Conservation (phyloP, 2,113 vertebrate genomes). For the Thalassarche chlororhynchos region DNA sequence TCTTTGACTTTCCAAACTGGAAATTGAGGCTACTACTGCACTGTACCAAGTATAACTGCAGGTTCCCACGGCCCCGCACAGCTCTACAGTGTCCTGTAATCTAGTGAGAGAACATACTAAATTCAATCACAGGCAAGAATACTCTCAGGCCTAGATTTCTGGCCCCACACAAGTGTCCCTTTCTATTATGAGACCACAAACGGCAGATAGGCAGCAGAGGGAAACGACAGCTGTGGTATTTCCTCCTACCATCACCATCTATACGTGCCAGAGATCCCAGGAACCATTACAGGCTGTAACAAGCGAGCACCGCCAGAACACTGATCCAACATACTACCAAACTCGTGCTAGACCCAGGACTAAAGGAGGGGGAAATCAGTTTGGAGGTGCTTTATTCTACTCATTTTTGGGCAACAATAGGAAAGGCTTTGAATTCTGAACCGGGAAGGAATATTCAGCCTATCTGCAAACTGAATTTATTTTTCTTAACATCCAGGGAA, state of each 20-base stretch:
- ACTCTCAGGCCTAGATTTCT: not conserved
- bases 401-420: not conserved
- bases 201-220: not conserved
- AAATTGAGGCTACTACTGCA: not conserved
- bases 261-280: not conserved
- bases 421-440: not conserved
- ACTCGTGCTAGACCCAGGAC: not conserved
- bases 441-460: not conserved
- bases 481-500: not conserved
- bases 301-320: not conserved
- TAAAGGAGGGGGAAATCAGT: not conserved
- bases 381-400: not conserved
- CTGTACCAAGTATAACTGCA: fast-evolving
- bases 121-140: not conserved
- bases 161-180: not conserved
- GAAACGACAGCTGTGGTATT: fast-evolving
- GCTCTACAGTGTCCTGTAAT: not conserved
- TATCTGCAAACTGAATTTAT: not conserved
- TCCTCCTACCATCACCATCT: not conserved
- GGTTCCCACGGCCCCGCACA: not conserved
- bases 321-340: not conserved
- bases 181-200: not conserved
- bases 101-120: not conserved
- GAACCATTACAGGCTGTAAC: not conserved
- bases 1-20: not conserved